Base-by-base conservation (phyloP, 2,113 vertebrate genomes). In the Eira barbara region DNA sequence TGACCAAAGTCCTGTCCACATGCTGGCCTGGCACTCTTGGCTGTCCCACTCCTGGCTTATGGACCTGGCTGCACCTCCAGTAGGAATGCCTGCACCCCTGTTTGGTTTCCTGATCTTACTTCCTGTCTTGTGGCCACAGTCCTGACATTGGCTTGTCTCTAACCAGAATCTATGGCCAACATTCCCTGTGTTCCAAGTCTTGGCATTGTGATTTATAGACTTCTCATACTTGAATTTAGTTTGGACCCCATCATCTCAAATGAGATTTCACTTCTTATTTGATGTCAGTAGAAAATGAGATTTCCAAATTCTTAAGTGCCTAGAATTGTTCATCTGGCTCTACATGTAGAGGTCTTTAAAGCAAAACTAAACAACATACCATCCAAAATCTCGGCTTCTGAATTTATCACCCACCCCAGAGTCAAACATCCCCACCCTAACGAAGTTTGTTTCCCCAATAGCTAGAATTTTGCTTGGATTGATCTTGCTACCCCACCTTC, bases 221-320 rank as follows among this genome's bases (percentile, higher is more conserved):
- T 95, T 97, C 83, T 96, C 94, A 94, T 95, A 83, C 87, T 92
- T 86, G 34, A 97, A 95, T 95, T 98, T 95, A 93, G 95, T 89
- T 93, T 97, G 97, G 91, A 96, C 11, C 21, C n/a, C n/a, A 55
- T 84, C 85, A 63, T 86, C 49, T 95, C 81, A 94, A 63, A 23
- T 79, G 89, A 96, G 82, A 95, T 78, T 92, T 91, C 61, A 42
- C 73, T 90, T 96, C 81, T 97, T 76, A 71, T 67, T 94, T 82
- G n/a, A 80, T 92, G 55, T 81, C 83, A 97, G 31, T 23, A 85
- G 34, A 96, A 96, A 96, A 95, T 11, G 55, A 21, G 34, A 34
- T 69, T 95, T 96, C 89, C 49, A 95, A 80, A 93, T 80, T 89
- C 59, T 89, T 67, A 95, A 98, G 78, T 61, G 27, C 81, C 42